Evolutionary conservation across 2,797 vertebrate species (phyloP), one percentile per base, ranked within the genome.

Genomic region (Neomorphus geoffroyi): DNA sequence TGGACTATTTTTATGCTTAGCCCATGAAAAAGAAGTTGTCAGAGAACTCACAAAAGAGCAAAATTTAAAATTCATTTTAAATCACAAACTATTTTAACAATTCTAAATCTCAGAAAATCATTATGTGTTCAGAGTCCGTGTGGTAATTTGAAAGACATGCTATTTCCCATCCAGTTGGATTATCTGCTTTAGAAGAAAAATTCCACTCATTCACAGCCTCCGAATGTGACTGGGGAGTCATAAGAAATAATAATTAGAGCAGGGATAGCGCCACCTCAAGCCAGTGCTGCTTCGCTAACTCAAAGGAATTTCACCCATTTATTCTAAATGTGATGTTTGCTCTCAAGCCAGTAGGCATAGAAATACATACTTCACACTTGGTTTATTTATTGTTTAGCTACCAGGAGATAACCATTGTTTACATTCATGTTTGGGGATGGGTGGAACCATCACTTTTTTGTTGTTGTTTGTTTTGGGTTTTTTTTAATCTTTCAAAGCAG

Each of bases 121-220:
- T 80, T 37, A 30, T 9, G 13, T n/a, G 45, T 54, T 86, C 26
- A 33, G 35, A 91, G 54, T 24, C 69, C 39, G 74, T 64, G 82
- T 66, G n/a, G 30, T 50, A 70, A 86, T 90, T 90, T 81, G 77
- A 86, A 94, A 93, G 85, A 90, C 83, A 67, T 43, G 60, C 73
- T 80, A 67, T 45, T 77, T 80, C 48, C 74, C 88, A 86, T 80
- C 93, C 86, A 73, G 77, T 24, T 81, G 80, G 80, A 95, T 86
- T 90, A 93, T 83, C 85, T 91, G 58, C 72, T 90, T 80, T 70
- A 54, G 60, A 89, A 81, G 62, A 86, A 90, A 92, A 94, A 94
- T 69, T 81, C 64, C 85, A 91, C 48, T 64, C 73, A 86, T 90
- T 92, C 88, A 81, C 51, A 79, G 78, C 71, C 60, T 81, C 15